Percentiles rank a stretch among this genome's conserved stretches.
Evolutionary conservation across 92 coral and sea anemone species (phyloP).

Genomic region (Actinostola sp.): DNA sequence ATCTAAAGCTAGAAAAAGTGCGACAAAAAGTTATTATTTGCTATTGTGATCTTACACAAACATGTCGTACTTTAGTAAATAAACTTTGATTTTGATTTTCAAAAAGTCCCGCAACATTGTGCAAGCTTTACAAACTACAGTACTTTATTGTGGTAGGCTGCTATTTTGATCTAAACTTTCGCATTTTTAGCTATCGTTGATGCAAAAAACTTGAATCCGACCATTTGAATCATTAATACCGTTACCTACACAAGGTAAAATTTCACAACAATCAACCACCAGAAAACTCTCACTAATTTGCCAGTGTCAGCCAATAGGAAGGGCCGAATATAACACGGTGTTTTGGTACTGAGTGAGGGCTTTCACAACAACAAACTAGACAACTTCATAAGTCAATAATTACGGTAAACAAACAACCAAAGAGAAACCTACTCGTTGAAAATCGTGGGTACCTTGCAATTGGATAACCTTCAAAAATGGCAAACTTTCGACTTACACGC

Average conservation of each 20-base stretch:
- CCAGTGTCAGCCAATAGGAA: slow-evolving; percentile 9
- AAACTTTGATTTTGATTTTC: slow-evolving; percentile 1
- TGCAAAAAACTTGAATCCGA: slow-evolving; percentile 7
- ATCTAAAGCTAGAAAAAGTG: not conserved
- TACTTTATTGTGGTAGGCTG: not conserved
- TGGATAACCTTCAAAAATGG: too few species aligned
- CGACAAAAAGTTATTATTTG: not conserved
- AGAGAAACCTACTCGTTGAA: too few species aligned
- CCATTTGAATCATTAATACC: slow-evolving; percentile 53
- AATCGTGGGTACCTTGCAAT: too few species aligned
- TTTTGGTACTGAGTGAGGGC: slow-evolving; percentile 11
- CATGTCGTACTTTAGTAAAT: slow-evolving; percentile 8
- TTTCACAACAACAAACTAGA: not conserved
- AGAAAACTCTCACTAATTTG: slow-evolving; percentile 14
- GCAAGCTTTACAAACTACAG: not conserved
- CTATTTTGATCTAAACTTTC: not conserved
- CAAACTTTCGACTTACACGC: too few species aligned
- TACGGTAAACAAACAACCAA: too few species aligned
- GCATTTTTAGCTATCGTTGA: not conserved
- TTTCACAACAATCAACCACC: slow-evolving; percentile 59
- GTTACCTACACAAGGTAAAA: slow-evolving; percentile 78
- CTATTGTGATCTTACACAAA: slow-evolving; percentile 6
- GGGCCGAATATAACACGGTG: slow-evolving; percentile 12
- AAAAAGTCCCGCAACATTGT: too few species aligned
- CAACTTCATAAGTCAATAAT: not conserved